These are phyloP conservation scores for Eublepharis macularius DNA, from an alignment of 2,113 vertebrate species.

Conservation along the genomic window DNA sequence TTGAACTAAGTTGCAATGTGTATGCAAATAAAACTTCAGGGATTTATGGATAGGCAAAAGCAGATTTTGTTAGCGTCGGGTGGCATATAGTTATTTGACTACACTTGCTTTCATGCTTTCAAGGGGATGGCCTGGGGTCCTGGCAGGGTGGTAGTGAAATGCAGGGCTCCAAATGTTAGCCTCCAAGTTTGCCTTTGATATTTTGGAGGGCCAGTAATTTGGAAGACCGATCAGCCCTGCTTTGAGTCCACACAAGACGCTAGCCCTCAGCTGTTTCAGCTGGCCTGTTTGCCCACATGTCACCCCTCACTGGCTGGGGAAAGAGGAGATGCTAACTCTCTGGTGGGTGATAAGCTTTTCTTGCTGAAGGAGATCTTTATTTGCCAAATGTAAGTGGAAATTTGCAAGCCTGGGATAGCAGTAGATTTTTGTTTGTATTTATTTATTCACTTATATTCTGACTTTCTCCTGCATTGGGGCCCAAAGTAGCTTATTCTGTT, in stretches of 20 bases:
- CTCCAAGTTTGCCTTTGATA: neutral
- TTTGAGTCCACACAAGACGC: neutral
- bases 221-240: neutral
- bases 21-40: conserved; percentile 12
- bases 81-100: neutral
- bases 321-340: too few relatives aligned
- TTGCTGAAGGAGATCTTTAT: too few relatives aligned
- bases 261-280: neutral
- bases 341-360: too few relatives aligned
- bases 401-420: neutral
- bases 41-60: conserved; percentile 1
- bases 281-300: too few relatives aligned
- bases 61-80: too few relatives aligned
- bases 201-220: neutral
- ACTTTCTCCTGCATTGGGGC: too few relatives aligned
- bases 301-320: too few relatives aligned
- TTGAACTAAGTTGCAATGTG: neutral
- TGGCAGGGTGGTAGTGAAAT: neutral
- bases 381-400: too few relatives aligned
- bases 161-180: neutral
- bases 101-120: conserved; percentile 12
- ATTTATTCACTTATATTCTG: too few relatives aligned
- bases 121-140: neutral
- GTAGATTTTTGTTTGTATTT: neutral
- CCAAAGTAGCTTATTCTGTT: too few relatives aligned